Evolutionary conservation across 2,797 vertebrate species (phyloP), one percentile per base, ranked within the genome.

Genomic region (Thamnophis elegans): DNA sequence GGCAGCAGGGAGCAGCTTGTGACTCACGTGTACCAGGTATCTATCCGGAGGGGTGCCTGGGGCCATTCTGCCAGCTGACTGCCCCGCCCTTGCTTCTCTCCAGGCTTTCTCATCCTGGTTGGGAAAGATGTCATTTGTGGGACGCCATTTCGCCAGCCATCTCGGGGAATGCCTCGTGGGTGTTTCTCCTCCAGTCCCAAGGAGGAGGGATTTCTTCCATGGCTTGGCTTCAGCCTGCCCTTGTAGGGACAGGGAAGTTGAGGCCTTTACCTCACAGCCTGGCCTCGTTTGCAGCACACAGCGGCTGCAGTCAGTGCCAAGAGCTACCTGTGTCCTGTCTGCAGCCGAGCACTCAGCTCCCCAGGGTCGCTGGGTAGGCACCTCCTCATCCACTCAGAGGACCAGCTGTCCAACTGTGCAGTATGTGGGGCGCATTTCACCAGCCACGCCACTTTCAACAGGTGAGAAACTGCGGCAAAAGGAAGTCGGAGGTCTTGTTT

Each of bases 401-500:
- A 99, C 97, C 99, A 99, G 95, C 98, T 99, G 92, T 99, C 99
- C 95, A 99, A 99, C 98, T 99, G 99, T 92, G 99, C 99, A 3
- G 99, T 99, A 92, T 99, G 99, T 87, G 99, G 99, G 73, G 97
- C 98, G 51, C 98, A 97, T 95, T 99, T 99, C 97, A 99, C 99
- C 94, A 98, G 98, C 97, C 99, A 98, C 51, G 98, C 98, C 97
- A 99, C 99, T 55, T 99, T 99, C 94, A 98, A 99, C 98, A 99
- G 99, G 99, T 98, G 94, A 97, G 97, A 89, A 89, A 51, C 36
- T 18, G 42, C 85, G 85, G 59, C 82, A 12, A 42, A 65, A 20
- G 2, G 16, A 20, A 73, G 26, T 13, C 3, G 4, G 26, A 55
- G 8, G 6, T 13, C 13, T 54, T 6, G 22, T 13, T 68, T 42